Conservation (phyloP, 2,888 invertebrate genomes). For the Dryocosmus kuriphilus region DNA sequence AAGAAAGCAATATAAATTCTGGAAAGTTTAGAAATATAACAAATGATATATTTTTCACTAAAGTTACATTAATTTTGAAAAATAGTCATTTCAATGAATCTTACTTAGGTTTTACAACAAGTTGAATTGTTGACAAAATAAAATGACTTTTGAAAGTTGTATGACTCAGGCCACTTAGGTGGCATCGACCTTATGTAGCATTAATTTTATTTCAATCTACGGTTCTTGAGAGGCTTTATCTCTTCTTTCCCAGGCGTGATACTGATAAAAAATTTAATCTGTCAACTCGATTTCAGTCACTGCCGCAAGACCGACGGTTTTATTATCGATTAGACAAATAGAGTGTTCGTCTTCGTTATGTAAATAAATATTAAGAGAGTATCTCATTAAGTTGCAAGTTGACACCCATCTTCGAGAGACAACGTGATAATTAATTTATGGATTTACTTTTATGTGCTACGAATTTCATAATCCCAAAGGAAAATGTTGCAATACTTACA, state of each 20-base stretch:
- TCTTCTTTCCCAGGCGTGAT: conserved; percentile 23
- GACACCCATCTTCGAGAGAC: background rate
- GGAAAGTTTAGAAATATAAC: no score
- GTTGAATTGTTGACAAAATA: background rate
- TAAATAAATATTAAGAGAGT: conserved; percentile 41
- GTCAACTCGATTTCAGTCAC: conserved; percentile 29
- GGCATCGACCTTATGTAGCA: background rate
- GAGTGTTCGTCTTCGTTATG: conserved; percentile 43
- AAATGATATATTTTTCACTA: no score
- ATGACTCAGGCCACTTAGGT: background rate
- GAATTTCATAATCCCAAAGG: background rate
- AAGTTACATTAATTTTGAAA: no score
- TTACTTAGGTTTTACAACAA: no score
- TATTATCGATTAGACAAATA: conserved; percentile 17
- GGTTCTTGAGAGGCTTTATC: conserved; percentile 16
- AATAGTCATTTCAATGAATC: no score
- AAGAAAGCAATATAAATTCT: no score
- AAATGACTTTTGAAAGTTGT: background rate
- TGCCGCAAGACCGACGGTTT: conserved; percentile 5
- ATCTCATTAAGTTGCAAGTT: background rate
- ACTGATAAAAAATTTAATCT: conserved; percentile 19
- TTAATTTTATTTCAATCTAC: background rate
- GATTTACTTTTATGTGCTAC: background rate
- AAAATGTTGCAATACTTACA: no score
- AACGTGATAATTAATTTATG: background rate